Base-by-base conservation (phyloP, 2,113 vertebrate species). In the Eulemur macaco region DNA sequence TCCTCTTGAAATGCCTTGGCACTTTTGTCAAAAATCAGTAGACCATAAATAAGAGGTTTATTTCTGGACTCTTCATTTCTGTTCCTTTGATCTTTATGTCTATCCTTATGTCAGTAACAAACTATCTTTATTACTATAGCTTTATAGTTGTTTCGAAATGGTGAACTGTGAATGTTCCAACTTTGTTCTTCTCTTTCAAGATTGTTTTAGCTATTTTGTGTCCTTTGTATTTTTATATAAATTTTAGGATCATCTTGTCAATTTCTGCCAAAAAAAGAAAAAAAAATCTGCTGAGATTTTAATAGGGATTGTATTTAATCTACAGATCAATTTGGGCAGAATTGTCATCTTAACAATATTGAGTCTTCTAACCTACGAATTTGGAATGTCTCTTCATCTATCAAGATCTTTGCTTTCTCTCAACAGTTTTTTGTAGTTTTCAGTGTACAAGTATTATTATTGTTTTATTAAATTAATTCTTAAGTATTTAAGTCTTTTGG, bases 401-500 rank as follows among this genome's bases (percentile, higher is more conserved):
- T 89, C 69, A 89, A 69, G 20, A 89, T 68, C 17, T 85, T 91
- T 74, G 58, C 76, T 84, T 73, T 93, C 39, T 47, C 25, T 92
- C 85, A 52, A n/a, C 54, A 58, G 3, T 20, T 10, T 89, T 93
- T 58, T 66, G 4, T 78, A 45, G 20, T 73, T 77, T 93, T 95
- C n/a, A 80, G 29, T 56, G 5, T 23, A 39, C 2, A 78, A 34
- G 8, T 69, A 13, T 78, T 52, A 7, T 60, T 17, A 12, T 94
- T 60, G 15, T 86, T 93, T 84, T 86, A 42, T 94, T 63, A 42
- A 86, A 82, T 60, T 31, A 60, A 45, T 93, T 74, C 56, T 47
- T 73, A 64, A 89, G 20, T 54, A 68, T 71, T 80, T 45, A 58
- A 8, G 1, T 81, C 56, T 71, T 81, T 69, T 69, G 80, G 6